Percentiles rank a stretch among this genome's conserved stretches.
Evolutionary conservation across 2,888 invertebrate species (phyloP).

Genomic region (Eupithecia vulgata): DNA sequence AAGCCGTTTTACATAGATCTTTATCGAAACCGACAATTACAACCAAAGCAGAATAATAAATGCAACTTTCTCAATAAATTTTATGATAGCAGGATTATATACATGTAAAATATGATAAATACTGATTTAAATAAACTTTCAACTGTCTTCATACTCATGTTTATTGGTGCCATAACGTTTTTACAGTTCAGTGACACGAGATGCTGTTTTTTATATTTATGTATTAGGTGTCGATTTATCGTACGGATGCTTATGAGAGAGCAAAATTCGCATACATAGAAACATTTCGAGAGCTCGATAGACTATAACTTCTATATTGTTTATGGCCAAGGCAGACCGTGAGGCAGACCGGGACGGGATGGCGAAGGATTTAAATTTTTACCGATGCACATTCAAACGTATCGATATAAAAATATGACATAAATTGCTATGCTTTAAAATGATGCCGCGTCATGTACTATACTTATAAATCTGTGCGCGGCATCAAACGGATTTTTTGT

Average conservation of each 20-base stretch:
- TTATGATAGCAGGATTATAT: not conserved
- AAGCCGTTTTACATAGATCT: not conserved
- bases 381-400: no score
- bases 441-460: no score
- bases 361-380: no score
- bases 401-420: no score
- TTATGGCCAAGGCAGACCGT: no score
- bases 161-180: slow-evolving; percentile 32
- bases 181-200: slow-evolving; percentile 29
- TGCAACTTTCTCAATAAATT: slow-evolving; percentile 3
- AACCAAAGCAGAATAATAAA: not conserved
- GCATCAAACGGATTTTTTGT: no score
- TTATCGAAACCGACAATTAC: not conserved
- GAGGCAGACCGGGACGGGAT: no score
- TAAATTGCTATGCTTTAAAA: no score
- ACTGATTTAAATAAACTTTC: slow-evolving; percentile 17
- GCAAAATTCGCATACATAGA: not conserved
- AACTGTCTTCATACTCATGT: slow-evolving; percentile 14
- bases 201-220: not conserved
- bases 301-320: not conserved
- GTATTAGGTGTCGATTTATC: not conserved
- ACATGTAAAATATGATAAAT: not conserved
- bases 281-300: not conserved
- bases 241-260: not conserved
- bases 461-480: no score